Percentiles rank a stretch among this genome's conserved stretches.
Conservation (phyloP, 2,113 vertebrate species). For the Aphelocoma coerulescens region DNA sequence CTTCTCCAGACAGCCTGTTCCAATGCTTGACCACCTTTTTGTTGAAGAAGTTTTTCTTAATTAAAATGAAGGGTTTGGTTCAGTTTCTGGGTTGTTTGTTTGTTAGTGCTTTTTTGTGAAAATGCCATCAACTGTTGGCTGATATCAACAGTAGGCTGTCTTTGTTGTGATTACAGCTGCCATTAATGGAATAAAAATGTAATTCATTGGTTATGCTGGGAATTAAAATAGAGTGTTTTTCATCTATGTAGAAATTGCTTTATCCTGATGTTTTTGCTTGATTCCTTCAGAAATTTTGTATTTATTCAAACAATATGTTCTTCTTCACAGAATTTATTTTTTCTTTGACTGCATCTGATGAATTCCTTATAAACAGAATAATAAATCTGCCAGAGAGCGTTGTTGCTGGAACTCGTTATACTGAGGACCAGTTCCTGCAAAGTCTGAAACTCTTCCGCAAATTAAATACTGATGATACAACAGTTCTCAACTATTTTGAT, state of each 20-base stretch:
- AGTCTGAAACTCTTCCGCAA: slow-evolving; percentile 75
- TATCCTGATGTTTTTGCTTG: background rate
- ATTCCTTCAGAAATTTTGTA: background rate
- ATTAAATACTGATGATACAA: slow-evolving; percentile 73
- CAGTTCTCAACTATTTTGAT: slow-evolving; percentile 84
- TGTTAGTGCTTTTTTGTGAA: background rate
- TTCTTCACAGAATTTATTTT: slow-evolving; percentile 81
- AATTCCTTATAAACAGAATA: slow-evolving; percentile 85
- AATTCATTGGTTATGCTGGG: background rate
- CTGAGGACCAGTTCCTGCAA: slow-evolving; percentile 77
- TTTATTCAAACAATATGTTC: background rate
- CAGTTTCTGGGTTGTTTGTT: background rate
- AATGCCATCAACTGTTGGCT: background rate
- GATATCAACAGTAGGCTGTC: background rate
- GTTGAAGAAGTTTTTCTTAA: background rate
- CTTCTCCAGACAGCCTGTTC: background rate
- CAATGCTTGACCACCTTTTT: background rate
- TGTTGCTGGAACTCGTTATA: slow-evolving; percentile 78
- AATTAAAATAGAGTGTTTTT: background rate
- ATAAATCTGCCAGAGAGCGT: slow-evolving; percentile 82
- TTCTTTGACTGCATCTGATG: slow-evolving; percentile 81
- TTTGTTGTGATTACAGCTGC: background rate
- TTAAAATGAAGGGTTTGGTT: background rate
- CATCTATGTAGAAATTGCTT: background rate
- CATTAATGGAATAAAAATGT: background rate